These are phyloP conservation scores for Enteromius thamalakanensis DNA, from an alignment of 2,797 vertebrate species.

Conservation along the genomic window DNA sequence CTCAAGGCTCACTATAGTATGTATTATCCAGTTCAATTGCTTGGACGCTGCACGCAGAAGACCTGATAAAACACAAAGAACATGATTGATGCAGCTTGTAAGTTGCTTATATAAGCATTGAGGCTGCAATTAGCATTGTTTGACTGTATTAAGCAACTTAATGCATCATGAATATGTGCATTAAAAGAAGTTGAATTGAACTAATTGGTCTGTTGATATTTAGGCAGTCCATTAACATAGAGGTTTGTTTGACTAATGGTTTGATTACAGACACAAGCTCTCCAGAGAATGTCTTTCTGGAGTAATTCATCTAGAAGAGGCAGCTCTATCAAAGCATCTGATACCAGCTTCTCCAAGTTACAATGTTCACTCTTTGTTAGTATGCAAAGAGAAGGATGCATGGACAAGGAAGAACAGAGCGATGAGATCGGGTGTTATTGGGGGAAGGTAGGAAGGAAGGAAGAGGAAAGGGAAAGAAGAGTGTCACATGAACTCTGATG, in stretches of 20 bases:
- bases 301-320: slow-evolving; percentile 40
- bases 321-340: slow-evolving; percentile 44
- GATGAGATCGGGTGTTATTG: slow-evolving; percentile 47
- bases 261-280: slow-evolving; percentile 35
- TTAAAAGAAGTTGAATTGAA: slow-evolving; percentile 7
- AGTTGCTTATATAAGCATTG: neutral
- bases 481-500: slow-evolving; percentile 69
- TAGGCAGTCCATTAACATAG: slow-evolving; percentile 17
- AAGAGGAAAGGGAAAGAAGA: slow-evolving; percentile 47
- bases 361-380: slow-evolving; percentile 32
- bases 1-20: slow-evolving; percentile 6
- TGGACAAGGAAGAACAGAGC: slow-evolving; percentile 23
- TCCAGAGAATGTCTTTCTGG: slow-evolving; percentile 59
- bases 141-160: slow-evolving; percentile 2
- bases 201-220: slow-evolving; percentile 27
- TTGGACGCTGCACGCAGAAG: neutral
- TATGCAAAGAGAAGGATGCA: slow-evolving; percentile 45
- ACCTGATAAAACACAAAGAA: neutral
- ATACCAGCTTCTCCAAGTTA: slow-evolving; percentile 15
- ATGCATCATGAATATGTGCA: slow-evolving; percentile 22
- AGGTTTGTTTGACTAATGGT: slow-evolving; percentile 33
- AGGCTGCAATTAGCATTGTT: neutral
- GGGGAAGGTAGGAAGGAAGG: slow-evolving; percentile 47
- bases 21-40: neutral
- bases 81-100: neutral